These are phyloP conservation scores for Ameiurus melas DNA, from an alignment of 2,113 vertebrate species.

Conservation along the genomic window DNA sequence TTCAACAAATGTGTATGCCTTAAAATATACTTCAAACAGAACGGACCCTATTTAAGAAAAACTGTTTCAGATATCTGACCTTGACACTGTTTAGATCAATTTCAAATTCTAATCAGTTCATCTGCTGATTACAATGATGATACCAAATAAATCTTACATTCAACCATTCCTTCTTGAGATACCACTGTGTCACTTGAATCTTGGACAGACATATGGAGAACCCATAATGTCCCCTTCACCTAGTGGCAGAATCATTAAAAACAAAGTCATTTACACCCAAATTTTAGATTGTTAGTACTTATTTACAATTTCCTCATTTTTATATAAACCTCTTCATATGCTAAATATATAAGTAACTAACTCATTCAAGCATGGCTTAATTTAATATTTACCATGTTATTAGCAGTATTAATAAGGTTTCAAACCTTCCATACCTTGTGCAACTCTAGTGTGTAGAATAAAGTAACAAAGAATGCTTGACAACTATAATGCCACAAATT, in stretches of 20 bases:
- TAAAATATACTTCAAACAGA: background rate
- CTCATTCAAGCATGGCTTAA: background rate
- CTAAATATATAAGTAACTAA: background rate
- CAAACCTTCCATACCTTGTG: background rate
- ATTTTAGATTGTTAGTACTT: background rate
- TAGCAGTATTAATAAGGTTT: background rate
- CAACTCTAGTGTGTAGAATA: background rate
- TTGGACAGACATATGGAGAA: background rate
- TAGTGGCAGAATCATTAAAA: background rate
- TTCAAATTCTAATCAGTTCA: background rate
- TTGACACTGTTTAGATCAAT: background rate
- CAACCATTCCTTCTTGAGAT: background rate
- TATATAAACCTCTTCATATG: too few relatives aligned
- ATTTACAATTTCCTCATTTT: background rate
- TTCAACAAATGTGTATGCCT: background rate
- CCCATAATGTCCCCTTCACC: background rate
- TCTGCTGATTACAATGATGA: background rate
- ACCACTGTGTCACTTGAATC: background rate
- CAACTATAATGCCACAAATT: background rate
- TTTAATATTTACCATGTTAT: background rate
- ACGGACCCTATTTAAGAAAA: background rate
- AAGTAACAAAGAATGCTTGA: background rate
- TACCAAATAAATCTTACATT: background rate
- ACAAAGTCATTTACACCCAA: background rate
- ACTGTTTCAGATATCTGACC: background rate